These are phyloP conservation scores for Stictonetta naevosa DNA, from an alignment of 2,113 vertebrate species.

Conservation along the genomic window DNA sequence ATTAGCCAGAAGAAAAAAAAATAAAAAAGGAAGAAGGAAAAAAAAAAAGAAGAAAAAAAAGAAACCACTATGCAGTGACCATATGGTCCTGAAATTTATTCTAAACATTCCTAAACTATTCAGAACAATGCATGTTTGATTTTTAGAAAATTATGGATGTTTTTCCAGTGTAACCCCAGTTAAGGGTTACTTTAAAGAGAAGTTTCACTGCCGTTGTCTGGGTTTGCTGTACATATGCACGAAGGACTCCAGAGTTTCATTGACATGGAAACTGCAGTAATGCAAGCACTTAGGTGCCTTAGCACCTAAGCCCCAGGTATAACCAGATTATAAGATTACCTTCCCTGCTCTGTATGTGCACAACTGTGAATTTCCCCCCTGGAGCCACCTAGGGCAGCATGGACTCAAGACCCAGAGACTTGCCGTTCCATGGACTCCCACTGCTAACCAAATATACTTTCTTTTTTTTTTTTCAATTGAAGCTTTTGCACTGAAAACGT, in stretches of 20 bases:
- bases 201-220: not conserved
- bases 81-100: not conserved
- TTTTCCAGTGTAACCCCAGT: not conserved
- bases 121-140: not conserved
- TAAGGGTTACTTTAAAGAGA: not conserved
- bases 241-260: not conserved
- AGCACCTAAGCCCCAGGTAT: not conserved
- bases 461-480: not conserved
- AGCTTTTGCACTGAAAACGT: not conserved
- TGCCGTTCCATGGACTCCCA: not conserved
- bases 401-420: not conserved
- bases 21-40: not conserved
- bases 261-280: not conserved
- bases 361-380: not conserved
- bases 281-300: not conserved
- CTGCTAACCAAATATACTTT: not conserved
- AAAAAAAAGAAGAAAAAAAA: not conserved
- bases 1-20: not conserved
- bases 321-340: not conserved
- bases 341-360: not conserved
- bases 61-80: not conserved
- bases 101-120: not conserved
- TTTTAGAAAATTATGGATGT: not conserved
- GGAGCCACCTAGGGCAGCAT: not conserved
- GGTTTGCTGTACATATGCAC: not conserved